Evolutionary conservation across 1,140 invertebrate species (phyloP).

Genomic region (Atta texana): DNA sequence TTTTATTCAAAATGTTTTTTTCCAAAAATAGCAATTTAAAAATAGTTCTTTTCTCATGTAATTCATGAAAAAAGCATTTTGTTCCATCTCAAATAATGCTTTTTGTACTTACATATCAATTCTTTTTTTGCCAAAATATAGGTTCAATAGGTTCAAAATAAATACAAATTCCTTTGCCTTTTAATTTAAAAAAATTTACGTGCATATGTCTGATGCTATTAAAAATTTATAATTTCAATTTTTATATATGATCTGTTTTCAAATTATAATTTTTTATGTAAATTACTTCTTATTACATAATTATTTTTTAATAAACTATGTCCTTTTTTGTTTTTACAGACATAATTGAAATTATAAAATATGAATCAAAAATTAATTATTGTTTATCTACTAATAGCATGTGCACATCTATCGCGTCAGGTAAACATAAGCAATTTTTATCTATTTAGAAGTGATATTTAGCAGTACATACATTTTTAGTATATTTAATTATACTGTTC

Average conservation of each 20-base stretch:
- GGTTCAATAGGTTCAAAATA: background rate
- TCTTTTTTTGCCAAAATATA: background rate
- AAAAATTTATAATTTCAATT: background rate
- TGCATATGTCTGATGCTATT: background rate
- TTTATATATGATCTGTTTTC: background rate
- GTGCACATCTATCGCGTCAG: conserved; percentile 37
- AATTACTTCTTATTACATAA: background rate
- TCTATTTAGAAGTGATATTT: conserved; percentile 31
- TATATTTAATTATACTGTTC: conserved; percentile 8
- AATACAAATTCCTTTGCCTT: background rate
- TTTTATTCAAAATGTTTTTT: too few relatives aligned
- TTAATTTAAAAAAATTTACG: background rate
- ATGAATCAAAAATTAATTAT: conserved; percentile 6
- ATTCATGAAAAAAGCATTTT: too few relatives aligned
- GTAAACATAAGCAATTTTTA: conserved; percentile 49
- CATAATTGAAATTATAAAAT: background rate
- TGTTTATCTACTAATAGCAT: conserved; percentile 26
- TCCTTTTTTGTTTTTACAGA: background rate
- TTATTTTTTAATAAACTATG: background rate
- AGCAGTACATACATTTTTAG: background rate
- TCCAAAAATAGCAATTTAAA: too few relatives aligned
- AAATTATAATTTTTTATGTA: background rate
- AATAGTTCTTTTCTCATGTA: too few relatives aligned
- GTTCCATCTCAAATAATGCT: too few relatives aligned
- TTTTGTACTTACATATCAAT: background rate